Base-by-base conservation (phyloP, 2,888 invertebrate species). In the Pollenia amentaria region DNA sequence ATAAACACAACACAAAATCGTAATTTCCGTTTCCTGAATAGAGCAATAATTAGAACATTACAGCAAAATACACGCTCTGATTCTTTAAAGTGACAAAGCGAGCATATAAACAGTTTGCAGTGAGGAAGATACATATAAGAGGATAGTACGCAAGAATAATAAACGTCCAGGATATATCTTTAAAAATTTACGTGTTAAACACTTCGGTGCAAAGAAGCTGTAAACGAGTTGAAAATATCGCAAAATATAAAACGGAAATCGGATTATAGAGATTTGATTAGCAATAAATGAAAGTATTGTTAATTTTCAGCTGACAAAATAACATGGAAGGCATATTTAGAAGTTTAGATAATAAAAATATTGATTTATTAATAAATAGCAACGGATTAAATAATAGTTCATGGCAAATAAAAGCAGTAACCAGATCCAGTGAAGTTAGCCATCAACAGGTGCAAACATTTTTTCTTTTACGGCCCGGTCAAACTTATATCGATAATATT, bases 241-340 rank as follows among this genome's bases (percentile, higher is more conserved):
- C 10, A 40, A 11, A 16, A 67, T 12, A 14, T 1, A 18, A 18
- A 65, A 18, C 11, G 6, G 11, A 18, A 18, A 21, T 14, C 14
- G 21, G 48, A 18, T 48, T 6, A 16, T 46, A 46, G 16, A 46
- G n/a, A 57, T 62, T 62, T 12, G 11, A 1, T 11, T 8, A 53
- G 4, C 21, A 18, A 21, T 18, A 55, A 67, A 57, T 57, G 40
- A 67, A 67, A 16, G 29, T 62, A 44, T 44, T 48, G 14, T 18
- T 60, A 21, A 16, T 29, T 55, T 46, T 53, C 46, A 72, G 11
- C 16, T 65, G 69, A 18, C 38, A 44, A 51, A 69, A 67, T 57
- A 83, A 83, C 44, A 86, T 86, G 86, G 83, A 79, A 57, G 65
- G 21, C 48, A 4, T 29, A 38, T 51, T 70, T 29, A 79, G 64